Base-by-base conservation (phyloP, 2,888 invertebrate genomes). In the Chrysolina haemoptera region DNA sequence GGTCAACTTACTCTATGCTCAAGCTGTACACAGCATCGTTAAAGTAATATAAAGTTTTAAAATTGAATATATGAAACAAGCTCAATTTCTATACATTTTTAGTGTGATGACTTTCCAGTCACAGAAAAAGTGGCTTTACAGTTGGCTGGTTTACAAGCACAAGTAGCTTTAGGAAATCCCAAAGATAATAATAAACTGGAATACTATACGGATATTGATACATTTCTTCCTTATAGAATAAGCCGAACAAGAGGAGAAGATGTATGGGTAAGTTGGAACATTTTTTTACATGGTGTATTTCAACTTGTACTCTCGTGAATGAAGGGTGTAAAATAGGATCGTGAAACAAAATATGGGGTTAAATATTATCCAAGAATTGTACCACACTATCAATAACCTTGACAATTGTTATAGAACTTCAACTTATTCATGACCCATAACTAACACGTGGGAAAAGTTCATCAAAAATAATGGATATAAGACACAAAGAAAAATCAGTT, bases 81-180 rank as follows among this genome's bases (percentile, higher is more conserved):
- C 62, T 2, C n/a, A 55, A 59, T n/a, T 27, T n/a, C 35, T 35
- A 35, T 5, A n/a, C 1, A 14, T 35, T 80, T 88, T 84, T 86
- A 96, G 95, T 92, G 95, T 89, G 98, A 98, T 88, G 97, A 98
- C 88, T 98, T 96, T 87, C 97, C 97, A 0, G 96, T 98, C 9
- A 96, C 96, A 46, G 97, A 97, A 89, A 96, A 97, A 88, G 97
- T 98, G 69, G 97, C 97, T 0, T 90, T 98, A 1, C 98, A 98
- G 87, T 89, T 98, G 81, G 98, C 98, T 0, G 98, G 98, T 20
- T 90, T 98, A 14, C 98, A 98, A 87, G 96, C 97, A 12, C 98
- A 98, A 88, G 98, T 98, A 62, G 93, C 96, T n/a, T 90, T 97
- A 67, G 97, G 97, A 12, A 96, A 97, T 89, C 91, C 91, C 74